Percentiles rank a stretch among this genome's conserved stretches.
Conservation (phyloP, 2,113 vertebrate genomes). For the Lepus americanus region DNA sequence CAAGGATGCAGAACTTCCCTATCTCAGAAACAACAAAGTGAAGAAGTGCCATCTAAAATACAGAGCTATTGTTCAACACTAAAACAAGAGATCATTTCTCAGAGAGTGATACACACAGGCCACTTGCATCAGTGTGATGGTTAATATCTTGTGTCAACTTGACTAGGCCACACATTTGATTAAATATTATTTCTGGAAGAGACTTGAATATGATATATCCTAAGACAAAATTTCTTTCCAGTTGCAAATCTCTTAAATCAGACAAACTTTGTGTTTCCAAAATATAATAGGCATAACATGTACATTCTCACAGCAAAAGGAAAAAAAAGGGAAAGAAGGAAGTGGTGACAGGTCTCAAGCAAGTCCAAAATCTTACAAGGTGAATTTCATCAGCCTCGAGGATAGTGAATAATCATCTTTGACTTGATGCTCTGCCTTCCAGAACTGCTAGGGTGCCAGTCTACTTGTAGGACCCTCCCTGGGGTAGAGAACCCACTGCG, state of each 20-base stretch:
- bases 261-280: neutral
- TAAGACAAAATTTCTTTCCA: neutral
- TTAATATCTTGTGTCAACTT: neutral
- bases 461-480: neutral
- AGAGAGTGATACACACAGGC: neutral
- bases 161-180: neutral
- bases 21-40: neutral
- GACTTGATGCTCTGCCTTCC: neutral
- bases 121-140: neutral
- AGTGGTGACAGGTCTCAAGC: neutral
- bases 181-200: neutral
- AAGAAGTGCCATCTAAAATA: neutral
- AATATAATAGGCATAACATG: neutral
- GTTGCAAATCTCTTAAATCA: neutral
- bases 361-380: neutral
- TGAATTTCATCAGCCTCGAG: neutral
- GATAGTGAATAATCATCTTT: neutral
- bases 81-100: neutral
- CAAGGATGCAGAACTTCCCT: neutral
- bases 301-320: neutral
- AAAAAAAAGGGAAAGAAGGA: neutral
- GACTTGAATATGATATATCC: neutral
- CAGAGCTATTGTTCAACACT: neutral
- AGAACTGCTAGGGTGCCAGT: neutral
- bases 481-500: neutral